These are phyloP conservation scores for Orycteropus afer DNA, from an alignment of 2,113 vertebrate genomes.

Conservation along the genomic window DNA sequence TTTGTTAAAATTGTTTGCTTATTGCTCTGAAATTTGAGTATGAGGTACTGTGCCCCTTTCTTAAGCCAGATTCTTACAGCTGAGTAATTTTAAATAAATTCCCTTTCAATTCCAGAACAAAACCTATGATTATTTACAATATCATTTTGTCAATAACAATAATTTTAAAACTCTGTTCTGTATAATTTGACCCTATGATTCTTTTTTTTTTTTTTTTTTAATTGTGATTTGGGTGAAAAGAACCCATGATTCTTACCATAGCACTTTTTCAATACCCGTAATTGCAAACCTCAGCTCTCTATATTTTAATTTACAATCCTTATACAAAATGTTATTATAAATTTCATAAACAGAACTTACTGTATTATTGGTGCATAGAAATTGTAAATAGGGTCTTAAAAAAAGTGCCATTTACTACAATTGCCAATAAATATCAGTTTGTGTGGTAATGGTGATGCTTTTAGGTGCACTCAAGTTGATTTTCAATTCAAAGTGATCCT, in stretches of 20 bases:
- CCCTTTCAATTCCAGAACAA: not conserved
- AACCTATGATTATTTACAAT: not conserved
- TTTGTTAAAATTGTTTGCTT: not conserved
- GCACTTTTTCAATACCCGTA: too few relatives aligned
- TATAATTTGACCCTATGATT: not conserved
- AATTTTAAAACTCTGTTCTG: not conserved
- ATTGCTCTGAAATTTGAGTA: not conserved
- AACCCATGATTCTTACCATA: not conserved
- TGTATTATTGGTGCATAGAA: not conserved
- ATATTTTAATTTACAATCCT: not conserved
- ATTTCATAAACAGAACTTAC: not conserved
- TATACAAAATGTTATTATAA: not conserved
- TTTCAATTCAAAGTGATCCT: not conserved
- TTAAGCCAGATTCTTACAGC: not conserved
- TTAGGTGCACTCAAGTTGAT: too few relatives aligned
- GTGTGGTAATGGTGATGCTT: too few relatives aligned
- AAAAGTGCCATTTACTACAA: not conserved
- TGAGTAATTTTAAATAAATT: not conserved
- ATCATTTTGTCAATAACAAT: not conserved
- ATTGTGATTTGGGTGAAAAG: too few relatives aligned
- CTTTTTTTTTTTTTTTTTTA: too few relatives aligned
- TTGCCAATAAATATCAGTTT: not conserved
- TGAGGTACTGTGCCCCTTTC: not conserved
- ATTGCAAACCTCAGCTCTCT: not conserved
- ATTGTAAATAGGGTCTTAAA: not conserved